These are phyloP conservation scores for Clarias laeviceps DNA, from an alignment of 2,797 vertebrate genomes.

Conservation along the genomic window DNA sequence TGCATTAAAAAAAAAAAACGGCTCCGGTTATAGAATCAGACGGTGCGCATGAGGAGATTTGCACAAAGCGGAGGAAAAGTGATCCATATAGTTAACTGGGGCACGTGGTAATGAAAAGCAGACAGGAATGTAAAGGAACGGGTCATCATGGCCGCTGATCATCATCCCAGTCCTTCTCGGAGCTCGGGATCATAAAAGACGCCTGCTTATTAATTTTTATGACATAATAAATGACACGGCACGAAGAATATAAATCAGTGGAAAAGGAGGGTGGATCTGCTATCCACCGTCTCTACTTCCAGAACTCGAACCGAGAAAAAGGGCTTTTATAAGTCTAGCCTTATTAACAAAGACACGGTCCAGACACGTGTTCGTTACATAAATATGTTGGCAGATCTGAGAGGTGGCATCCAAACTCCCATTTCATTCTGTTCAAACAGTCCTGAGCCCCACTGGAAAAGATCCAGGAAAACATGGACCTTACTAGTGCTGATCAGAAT, in stretches of 20 bases:
- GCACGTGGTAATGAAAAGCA: slow-evolving; percentile 57
- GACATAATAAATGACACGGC: slow-evolving; percentile 32
- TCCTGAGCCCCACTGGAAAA: not conserved
- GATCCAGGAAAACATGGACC: not conserved
- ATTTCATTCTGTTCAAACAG: not conserved
- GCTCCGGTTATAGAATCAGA: slow-evolving; percentile 42
- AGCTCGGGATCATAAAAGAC: slow-evolving; percentile 8
- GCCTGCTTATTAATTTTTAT: slow-evolving; percentile 56
- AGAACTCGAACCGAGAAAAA: slow-evolving; percentile 7
- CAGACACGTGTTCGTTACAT: not conserved
- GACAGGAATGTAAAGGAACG: slow-evolving; percentile 59
- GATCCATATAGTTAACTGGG: slow-evolving; percentile 57
- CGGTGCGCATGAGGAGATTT: slow-evolving; percentile 7
- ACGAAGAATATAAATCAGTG: slow-evolving; percentile 47
- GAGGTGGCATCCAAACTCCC: not conserved
- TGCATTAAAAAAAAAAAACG: slow-evolving; percentile 14
- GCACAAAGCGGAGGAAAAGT: slow-evolving; percentile 37
- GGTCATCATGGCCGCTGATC: slow-evolving; percentile 52
- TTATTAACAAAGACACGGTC: slow-evolving; percentile 47
- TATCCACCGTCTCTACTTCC: slow-evolving; percentile 2
- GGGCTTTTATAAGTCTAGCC: not conserved
- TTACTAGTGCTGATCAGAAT: not conserved
- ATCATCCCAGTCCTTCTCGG: slow-evolving; percentile 35
- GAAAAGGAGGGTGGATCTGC: not conserved
- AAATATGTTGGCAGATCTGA: not conserved